Conservation (phyloP, 2,797 vertebrate species). For the Megalops cyprinoides region DNA sequence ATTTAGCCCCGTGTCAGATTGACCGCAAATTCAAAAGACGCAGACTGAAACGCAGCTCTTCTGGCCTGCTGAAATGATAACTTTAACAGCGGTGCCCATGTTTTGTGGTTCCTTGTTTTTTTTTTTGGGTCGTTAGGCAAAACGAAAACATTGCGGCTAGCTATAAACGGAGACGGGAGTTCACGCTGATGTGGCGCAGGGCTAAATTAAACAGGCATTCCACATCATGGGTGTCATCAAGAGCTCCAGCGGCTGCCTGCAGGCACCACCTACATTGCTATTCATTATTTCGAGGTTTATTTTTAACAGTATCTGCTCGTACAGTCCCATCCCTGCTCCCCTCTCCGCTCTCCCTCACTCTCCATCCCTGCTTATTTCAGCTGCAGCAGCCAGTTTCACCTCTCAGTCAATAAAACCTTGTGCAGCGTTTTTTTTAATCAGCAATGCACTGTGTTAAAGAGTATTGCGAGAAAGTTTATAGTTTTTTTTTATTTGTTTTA, state of each 20-base stretch:
- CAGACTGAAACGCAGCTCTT: background rate
- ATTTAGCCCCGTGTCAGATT: background rate
- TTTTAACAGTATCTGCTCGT: background rate
- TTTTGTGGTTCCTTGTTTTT: conserved; percentile 1
- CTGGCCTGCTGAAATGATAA: background rate
- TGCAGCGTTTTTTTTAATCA: background rate
- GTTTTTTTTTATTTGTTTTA: background rate
- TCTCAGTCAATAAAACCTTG: background rate
- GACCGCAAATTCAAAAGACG: background rate
- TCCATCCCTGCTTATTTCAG: background rate
- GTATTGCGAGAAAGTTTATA: background rate
- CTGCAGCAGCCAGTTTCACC: background rate
- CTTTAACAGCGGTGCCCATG: background rate
- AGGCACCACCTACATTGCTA: conserved; percentile 6
- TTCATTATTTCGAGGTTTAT: background rate
- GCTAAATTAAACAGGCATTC: background rate
- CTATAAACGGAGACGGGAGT: background rate
- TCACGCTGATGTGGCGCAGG: background rate
- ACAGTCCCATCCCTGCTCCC: background rate
- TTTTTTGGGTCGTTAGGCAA: no score
- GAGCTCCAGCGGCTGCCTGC: background rate
- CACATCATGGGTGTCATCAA: background rate
- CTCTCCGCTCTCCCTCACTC: background rate
- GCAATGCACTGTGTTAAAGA: background rate
- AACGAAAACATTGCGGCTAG: background rate